Conservation (phyloP, 2,113 vertebrate genomes). For the Acrocephalus kingi region DNA sequence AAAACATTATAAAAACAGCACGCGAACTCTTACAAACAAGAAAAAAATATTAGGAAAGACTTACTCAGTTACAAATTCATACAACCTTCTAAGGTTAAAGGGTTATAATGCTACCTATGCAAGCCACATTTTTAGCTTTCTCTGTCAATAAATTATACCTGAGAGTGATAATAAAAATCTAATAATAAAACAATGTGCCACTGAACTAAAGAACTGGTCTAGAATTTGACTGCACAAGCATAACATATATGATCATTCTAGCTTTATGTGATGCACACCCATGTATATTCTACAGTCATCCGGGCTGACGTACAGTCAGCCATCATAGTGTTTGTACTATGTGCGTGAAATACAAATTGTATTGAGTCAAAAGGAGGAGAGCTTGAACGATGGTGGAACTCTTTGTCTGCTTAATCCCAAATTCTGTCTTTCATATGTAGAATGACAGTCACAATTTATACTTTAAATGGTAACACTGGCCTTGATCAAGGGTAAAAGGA, state of each 20-base stretch:
- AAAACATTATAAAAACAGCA: slow-evolving; percentile 90
- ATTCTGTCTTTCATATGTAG: not conserved
- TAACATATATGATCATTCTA: not conserved
- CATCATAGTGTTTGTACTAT: not conserved
- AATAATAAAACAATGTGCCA: not conserved
- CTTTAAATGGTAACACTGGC: not conserved
- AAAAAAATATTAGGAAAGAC: slow-evolving; percentile 53
- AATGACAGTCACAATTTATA: not conserved
- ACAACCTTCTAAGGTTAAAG: slow-evolving; percentile 33
- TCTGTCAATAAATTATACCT: not conserved
- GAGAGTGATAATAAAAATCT: not conserved
- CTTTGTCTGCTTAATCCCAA: not conserved
- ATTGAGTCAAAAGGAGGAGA: not conserved
- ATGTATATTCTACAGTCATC: not conserved
- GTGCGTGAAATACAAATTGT: not conserved
- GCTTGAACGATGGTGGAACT: not conserved
- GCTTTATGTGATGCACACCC: not conserved
- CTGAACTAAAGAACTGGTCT: not conserved
- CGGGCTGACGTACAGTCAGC: not conserved
- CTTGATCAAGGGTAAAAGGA: not conserved
- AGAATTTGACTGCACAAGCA: not conserved
- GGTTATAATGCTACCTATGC: not conserved
- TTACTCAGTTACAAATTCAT: slow-evolving; percentile 5
- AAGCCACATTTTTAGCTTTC: not conserved
- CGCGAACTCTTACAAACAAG: slow-evolving; percentile 77